Base-by-base conservation (phyloP, 2,113 vertebrate genomes). In the Porphyrio hochstetteri region DNA sequence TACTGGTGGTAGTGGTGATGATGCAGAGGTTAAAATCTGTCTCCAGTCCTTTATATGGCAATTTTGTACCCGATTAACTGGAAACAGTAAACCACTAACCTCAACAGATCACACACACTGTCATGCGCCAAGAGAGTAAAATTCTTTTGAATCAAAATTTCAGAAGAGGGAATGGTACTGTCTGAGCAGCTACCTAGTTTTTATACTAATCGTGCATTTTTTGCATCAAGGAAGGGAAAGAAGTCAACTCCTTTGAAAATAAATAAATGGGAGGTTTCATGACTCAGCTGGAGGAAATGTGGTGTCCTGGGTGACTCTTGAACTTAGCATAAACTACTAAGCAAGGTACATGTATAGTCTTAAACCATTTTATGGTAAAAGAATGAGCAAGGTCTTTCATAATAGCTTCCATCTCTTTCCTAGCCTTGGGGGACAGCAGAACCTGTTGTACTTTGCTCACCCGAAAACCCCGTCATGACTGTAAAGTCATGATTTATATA, bases 51-150 rank as follows among this genome's bases (percentile, higher is more conserved):
- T 88, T 83, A 80, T 59, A 55, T 82, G n/a, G 29, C 61, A 96
- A 40, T 91, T 92, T 93, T 80, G 31, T 76, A 94, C 52, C 42
- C 11, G 81, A 38, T 93, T 94, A 92, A 81, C 52, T 82, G 67
- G 77, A 89, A 94, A 87, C 42, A 48, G 72, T 38, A 82, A 87
- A 76, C 52, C 16, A 31, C 88, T 92, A 15, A 15, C 42, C 29
- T 75, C 94, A 83, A 56, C 57, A 87, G 69, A 48, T 63, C 68
- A 25, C 72, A 57, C 44, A 46, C 44, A 19, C 74, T 70, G 9
- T 91, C 82, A 52, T 88, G 69, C 36, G 10, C 21, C 48, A 48
- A 48, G 48, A 48, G 48, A 81, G 44, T 85, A 86, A 92, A 94
- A 93, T 87, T 59, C 4, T 90, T 93, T 56, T 52, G 42, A 84